These are phyloP conservation scores for Lypha dubia DNA, from an alignment of 2,888 invertebrate genomes.

Conservation along the genomic window DNA sequence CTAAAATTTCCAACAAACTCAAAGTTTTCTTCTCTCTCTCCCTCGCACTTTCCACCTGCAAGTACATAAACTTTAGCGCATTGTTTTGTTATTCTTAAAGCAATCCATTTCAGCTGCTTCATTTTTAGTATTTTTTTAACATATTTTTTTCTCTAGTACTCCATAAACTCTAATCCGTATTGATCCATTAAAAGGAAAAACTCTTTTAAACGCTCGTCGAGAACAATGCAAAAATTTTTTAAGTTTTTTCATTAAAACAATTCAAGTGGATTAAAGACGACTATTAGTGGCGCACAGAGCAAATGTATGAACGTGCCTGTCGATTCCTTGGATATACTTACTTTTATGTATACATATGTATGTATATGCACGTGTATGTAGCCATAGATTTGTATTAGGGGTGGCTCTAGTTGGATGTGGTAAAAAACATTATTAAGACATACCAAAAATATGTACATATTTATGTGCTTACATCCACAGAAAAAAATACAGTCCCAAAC, in stretches of 20 bases:
- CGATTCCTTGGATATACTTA: background rate
- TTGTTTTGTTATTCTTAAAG: background rate
- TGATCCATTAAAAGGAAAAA: conserved; percentile 63
- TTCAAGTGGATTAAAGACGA: conserved; percentile 68
- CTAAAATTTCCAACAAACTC: background rate
- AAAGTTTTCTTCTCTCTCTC: background rate
- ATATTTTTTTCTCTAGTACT: conserved; percentile 16
- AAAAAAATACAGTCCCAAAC: no score
- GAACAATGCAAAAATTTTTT: conserved; percentile 60
- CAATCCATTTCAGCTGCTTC: background rate
- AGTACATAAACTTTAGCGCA: background rate
- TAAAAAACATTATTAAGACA: no score
- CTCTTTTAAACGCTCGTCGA: conserved; percentile 60
- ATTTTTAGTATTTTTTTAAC: background rate
- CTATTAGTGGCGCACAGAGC: conserved; percentile 49
- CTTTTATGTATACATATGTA: background rate
- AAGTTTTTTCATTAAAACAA: conserved; percentile 70
- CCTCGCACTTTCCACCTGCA: background rate
- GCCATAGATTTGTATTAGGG: background rate
- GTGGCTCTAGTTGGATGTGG: background rate
- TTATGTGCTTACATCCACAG: no score
- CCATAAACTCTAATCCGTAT: conserved; percentile 66
- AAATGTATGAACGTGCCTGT: conserved; percentile 1
- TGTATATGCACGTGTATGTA: background rate
- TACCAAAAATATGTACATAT: no score